phyloP scores from a whole-genome alignment of 2,888 invertebrate species.

The Caenorhabditis sp. region DNA sequence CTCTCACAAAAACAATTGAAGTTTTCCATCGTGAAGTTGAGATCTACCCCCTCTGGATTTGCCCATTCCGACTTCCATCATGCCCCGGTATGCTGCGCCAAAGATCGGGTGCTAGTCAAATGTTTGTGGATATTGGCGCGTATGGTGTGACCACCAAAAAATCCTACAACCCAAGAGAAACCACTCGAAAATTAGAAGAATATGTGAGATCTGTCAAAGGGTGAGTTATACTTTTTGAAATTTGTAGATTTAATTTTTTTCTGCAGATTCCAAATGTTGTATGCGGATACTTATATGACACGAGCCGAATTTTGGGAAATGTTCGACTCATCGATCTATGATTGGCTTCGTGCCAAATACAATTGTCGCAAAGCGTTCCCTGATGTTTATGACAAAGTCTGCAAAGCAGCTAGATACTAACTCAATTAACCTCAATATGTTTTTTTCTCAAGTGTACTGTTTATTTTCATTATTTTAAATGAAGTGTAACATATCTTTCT shows the following conservation, averaged over 20 bases:
- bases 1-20: slow-evolving; percentile 76
- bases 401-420: slow-evolving; percentile 69
- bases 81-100: slow-evolving; percentile 81
- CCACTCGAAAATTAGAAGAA: slow-evolving; percentile 79
- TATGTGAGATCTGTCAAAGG: slow-evolving; percentile 77
- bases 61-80: slow-evolving; percentile 79
- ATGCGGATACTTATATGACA: slow-evolving; percentile 83
- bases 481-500: too few relatives aligned
- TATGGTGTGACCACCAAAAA: slow-evolving; percentile 78
- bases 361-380: slow-evolving; percentile 81
- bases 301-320: slow-evolving; percentile 80
- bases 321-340: slow-evolving; percentile 82
- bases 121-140: slow-evolving; percentile 84
- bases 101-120: slow-evolving; percentile 73
- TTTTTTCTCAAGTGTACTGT: too few relatives aligned
- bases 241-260: background rate
- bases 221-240: slow-evolving; percentile 74
- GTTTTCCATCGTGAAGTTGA: slow-evolving; percentile 79
- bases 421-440: background rate
- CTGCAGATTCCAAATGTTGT: slow-evolving; percentile 82
- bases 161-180: slow-evolving; percentile 77
- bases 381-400: slow-evolving; percentile 81
- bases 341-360: slow-evolving; percentile 71
- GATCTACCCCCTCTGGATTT: slow-evolving; percentile 84
- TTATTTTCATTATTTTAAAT: too few relatives aligned